These are phyloP conservation scores for Oscheius sp. DNA, from an alignment of 1,140 invertebrate species.

Conservation along the genomic window DNA sequence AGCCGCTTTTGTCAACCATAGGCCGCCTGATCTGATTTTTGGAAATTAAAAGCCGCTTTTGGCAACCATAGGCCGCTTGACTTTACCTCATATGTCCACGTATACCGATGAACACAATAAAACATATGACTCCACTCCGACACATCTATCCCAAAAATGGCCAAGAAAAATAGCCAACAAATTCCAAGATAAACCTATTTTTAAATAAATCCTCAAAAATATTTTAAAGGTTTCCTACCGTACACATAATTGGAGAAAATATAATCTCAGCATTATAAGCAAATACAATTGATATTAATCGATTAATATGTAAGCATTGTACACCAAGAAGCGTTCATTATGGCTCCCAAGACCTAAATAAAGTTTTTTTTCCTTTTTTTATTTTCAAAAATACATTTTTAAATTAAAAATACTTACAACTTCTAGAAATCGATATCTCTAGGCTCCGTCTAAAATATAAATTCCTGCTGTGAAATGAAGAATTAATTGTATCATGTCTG, in stretches of 20 bases:
- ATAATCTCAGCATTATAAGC: neutral
- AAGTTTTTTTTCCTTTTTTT: too few relatives aligned
- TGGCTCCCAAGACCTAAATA: too few relatives aligned
- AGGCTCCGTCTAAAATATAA: neutral
- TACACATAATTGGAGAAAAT: conserved; percentile 1
- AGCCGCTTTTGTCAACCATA: too few relatives aligned
- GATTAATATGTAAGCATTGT: conserved; percentile 26
- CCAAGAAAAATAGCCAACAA: conserved; percentile 2
- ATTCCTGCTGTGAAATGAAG: neutral
- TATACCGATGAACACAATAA: conserved; percentile 15
- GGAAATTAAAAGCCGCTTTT: too few relatives aligned
- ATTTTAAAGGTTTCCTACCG: too few relatives aligned
- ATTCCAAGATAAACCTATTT: conserved; percentile 1
- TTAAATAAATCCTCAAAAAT: too few relatives aligned
- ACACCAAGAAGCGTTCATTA: conserved; percentile 20
- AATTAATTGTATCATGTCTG: neutral
- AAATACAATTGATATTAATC: conserved; percentile 20
- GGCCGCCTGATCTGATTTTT: too few relatives aligned
- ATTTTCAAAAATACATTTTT: too few relatives aligned
- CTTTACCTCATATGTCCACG: conserved; percentile 29
- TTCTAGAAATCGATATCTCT: neutral
- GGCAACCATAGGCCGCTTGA: too few relatives aligned
- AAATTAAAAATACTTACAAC: too few relatives aligned
- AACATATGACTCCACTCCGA: neutral
- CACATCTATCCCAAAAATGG: neutral